Evolutionary conservation across 2,888 invertebrate genomes (phyloP).

Genomic region (Morpho achilles): DNA sequence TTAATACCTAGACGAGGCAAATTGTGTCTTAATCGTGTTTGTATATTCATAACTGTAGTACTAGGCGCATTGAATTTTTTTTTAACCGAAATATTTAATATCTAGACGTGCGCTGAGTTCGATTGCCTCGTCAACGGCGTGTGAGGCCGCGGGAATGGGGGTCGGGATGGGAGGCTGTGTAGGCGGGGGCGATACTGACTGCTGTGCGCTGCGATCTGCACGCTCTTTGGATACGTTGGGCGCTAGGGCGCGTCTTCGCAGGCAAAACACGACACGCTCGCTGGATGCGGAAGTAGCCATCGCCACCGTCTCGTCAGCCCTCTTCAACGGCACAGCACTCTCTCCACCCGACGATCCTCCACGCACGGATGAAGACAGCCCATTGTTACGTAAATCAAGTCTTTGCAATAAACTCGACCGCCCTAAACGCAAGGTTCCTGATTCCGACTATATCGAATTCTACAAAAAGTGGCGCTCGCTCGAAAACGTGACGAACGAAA

Average conservation of each 20-base stretch:
- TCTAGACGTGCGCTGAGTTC: conserved; percentile 80
- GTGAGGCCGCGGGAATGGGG: conserved; percentile 42
- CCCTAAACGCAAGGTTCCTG: conserved; percentile 58
- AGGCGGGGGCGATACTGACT: conserved; percentile 23
- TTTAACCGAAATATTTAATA: too few species aligned
- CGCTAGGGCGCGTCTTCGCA: conserved; percentile 44
- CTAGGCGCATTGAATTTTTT: too few species aligned
- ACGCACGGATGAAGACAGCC: conserved; percentile 60
- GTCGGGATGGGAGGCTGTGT: conserved; percentile 18
- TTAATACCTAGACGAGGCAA: too few species aligned
- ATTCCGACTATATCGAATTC: conserved; percentile 68
- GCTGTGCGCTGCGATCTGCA: conserved; percentile 44
- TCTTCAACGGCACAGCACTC: conserved; percentile 68
- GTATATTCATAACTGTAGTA: too few species aligned
- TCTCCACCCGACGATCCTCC: conserved; percentile 55
- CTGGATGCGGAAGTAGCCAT: conserved; percentile 54
- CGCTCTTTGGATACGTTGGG: conserved; percentile 39
- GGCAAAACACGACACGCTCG: conserved; percentile 55
- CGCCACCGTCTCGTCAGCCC: conserved; percentile 57
- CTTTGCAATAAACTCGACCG: conserved; percentile 58
- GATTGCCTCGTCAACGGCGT: conserved; percentile 82
- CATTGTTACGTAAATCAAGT: conserved; percentile 68
- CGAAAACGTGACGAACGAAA: conserved; percentile 80
- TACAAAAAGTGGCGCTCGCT: conserved; percentile 89
- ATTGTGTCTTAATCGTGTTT: too few species aligned